These are phyloP conservation scores for Eudorcas thomsonii DNA, from an alignment of 2,113 vertebrate species.

Conservation along the genomic window DNA sequence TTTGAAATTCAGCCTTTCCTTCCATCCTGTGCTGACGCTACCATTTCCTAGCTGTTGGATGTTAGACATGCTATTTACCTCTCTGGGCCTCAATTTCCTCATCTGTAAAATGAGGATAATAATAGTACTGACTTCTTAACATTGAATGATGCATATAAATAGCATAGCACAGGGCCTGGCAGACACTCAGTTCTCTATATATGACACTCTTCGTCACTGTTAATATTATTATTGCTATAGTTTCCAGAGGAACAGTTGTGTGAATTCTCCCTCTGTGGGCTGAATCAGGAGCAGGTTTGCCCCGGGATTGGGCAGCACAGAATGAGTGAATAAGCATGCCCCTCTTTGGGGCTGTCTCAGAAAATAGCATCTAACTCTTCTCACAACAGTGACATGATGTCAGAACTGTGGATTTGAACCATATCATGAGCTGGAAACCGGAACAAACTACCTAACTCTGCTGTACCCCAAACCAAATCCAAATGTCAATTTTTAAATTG, in stretches of 20 bases:
- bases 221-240: background rate
- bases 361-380: background rate
- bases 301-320: background rate
- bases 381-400: slow-evolving; percentile 1
- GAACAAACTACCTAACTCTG: slow-evolving; percentile 12
- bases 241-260: background rate
- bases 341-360: background rate
- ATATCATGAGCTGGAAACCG: slow-evolving; percentile 11
- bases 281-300: background rate
- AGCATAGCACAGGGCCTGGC: slow-evolving; percentile 15
- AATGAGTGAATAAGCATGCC: background rate
- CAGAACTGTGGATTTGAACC: slow-evolving; percentile 19
- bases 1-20: slow-evolving; percentile 20
- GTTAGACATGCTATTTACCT: background rate
- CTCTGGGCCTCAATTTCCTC: slow-evolving; percentile 25
- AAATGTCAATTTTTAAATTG: slow-evolving; percentile 27
- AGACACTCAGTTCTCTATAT: slow-evolving; percentile 28
- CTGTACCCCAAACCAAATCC: slow-evolving; percentile 4
- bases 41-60: slow-evolving; percentile 16
- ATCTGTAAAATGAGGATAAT: slow-evolving; percentile 22
- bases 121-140: slow-evolving; percentile 8
- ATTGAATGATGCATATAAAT: slow-evolving; percentile 37
- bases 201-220: background rate
- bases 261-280: background rate
- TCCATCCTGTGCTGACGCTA: background rate